Evolutionary conservation across 2,113 vertebrate species (phyloP).

Genomic region (Clarias batrachus): DNA sequence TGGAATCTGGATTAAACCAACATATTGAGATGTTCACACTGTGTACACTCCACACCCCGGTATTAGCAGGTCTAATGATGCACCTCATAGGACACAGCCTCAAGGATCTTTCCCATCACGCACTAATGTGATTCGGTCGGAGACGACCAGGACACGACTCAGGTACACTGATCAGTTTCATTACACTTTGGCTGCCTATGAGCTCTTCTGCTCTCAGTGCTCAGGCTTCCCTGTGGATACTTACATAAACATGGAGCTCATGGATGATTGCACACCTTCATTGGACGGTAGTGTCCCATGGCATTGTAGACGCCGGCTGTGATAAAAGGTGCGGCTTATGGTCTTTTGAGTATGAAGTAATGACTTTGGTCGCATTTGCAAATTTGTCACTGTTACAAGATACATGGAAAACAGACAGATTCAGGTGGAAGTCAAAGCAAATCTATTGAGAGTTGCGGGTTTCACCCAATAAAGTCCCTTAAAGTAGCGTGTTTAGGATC

Average conservation of each 20-base stretch:
- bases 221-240: neutral
- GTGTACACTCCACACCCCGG: neutral
- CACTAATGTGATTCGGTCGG: conserved; percentile 65
- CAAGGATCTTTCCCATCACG: neutral
- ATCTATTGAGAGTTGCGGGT: neutral
- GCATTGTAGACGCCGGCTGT: neutral
- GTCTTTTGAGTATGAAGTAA: neutral
- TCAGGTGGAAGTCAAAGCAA: too few relatives aligned
- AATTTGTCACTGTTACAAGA: neutral
- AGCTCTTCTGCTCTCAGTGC: neutral
- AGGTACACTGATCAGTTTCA: conserved; percentile 49
- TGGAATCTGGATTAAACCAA: conserved; percentile 46
- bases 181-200: neutral
- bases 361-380: neutral
- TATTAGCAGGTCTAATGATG: conserved; percentile 32
- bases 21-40: conserved; percentile 20
- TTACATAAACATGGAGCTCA: conserved; percentile 6
- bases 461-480: neutral
- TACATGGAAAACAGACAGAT: neutral
- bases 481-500: neutral
- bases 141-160: conserved; percentile 57
- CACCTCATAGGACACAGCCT: neutral
- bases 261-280: neutral
- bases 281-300: neutral
- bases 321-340: neutral